Evolutionary conservation across 2,888 invertebrate species (phyloP), one percentile per base, ranked within the genome.

Genomic region (Drosophila limbata): DNA sequence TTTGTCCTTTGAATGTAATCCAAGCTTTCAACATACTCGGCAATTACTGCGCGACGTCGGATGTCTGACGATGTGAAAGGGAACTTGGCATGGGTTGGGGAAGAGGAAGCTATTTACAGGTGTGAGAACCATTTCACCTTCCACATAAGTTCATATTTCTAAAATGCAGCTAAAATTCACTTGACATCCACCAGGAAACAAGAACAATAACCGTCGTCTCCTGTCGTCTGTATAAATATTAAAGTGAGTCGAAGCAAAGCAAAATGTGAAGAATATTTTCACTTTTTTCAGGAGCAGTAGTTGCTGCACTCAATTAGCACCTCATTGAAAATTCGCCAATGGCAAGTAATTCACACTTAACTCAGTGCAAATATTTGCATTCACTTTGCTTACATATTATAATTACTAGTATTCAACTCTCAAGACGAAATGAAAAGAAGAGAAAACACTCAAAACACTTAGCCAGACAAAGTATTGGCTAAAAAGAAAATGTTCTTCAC

Each of bases 1-100:
- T 28, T 6, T n/a, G 17, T 25, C n/a, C 25, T 39, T 15, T 11
- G 19, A 33, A 31, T 67, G 67, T 71, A 71, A 76, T 67, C 71
- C 75, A 64, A 76, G 40, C 65, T 65, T 70, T 79, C 67, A 64
- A 69, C 80, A 69, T 51, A 45, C 76, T 69, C 72, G 63, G 77
- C 78, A 79, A 78, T 78, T 78, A 79, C 80, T 52, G 45, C 71
- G 62, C 59, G 45, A 62, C 72, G 42, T 59, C 47, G 52, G 11
- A 50, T 62, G 55, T 44, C 42, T 44, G 35, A 15, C 8, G 57
- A 25, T 28, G 45, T 39, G 10, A 3, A 13, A 10, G 2, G 31
- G 4, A 28, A n/a, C 4, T 1, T 25, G 15, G 8, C n/a, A 25
- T 17, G 13, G n/a, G 15, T 3, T 3, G 40, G 13, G 13, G 17